Evolutionary conservation across 2,888 invertebrate species (phyloP).

Genomic region (Drosophila seclusa): DNA sequence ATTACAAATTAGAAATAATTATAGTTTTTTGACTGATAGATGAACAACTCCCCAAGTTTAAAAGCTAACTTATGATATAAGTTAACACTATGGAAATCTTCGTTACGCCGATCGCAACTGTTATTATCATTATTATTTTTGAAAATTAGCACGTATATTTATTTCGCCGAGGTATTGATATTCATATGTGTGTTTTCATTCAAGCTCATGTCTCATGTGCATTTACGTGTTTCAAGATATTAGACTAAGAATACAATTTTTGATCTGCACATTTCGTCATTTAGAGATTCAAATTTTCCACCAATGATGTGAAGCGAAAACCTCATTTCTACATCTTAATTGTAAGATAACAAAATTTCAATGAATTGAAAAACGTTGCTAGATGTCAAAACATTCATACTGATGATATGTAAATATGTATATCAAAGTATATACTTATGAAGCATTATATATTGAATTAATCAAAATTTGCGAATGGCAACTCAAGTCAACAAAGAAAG

Average conservation of each 20-base stretch:
- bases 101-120: slow-evolving; percentile 1
- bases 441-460: slow-evolving; percentile 1
- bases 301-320: slow-evolving; percentile 16
- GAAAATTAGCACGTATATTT: slow-evolving; percentile 3
- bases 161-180: slow-evolving; percentile 16
- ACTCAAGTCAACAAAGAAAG: background rate
- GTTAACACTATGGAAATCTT: slow-evolving; percentile 4
- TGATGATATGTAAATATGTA: slow-evolving; percentile 11
- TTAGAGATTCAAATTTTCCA: slow-evolving; percentile 20
- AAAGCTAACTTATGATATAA: background rate
- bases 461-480: slow-evolving; percentile 21
- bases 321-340: slow-evolving; percentile 21
- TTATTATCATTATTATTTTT: background rate
- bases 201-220: slow-evolving; percentile 23
- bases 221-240: slow-evolving; percentile 29
- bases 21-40: slow-evolving; percentile 1
- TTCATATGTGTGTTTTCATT: slow-evolving; percentile 8
- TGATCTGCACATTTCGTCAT: slow-evolving; percentile 26
- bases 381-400: slow-evolving; percentile 5
- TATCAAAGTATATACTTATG: slow-evolving; percentile 3
- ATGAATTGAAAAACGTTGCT: slow-evolving; percentile 8
- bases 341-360: slow-evolving; percentile 23
- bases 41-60: background rate
- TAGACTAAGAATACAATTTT: slow-evolving; percentile 33
- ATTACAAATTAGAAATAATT: background rate